Conservation (phyloP, 2,113 vertebrate species). For the Oncorhynchus kisutch region DNA sequence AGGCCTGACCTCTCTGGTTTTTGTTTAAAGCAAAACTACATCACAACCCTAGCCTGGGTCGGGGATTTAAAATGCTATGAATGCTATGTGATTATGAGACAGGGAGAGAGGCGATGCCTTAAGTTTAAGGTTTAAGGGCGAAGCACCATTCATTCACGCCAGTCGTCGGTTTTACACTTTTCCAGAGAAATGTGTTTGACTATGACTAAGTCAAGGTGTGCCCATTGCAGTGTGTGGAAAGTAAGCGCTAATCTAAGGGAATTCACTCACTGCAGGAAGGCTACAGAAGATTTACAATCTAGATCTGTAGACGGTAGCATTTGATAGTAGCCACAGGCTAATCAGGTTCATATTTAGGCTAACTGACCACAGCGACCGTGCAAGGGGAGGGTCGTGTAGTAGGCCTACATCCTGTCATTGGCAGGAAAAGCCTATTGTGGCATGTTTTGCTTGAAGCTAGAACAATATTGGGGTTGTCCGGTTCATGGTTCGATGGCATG, state of each 20-base stretch:
- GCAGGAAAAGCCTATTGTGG: neutral
- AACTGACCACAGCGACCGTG: neutral
- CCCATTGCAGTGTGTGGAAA: conserved; percentile 2
- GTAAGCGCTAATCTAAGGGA: conserved; percentile 14
- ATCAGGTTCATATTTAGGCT: neutral
- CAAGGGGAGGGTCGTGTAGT: neutral
- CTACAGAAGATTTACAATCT: conserved; percentile 10
- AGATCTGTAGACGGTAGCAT: neutral
- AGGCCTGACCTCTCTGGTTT: neutral
- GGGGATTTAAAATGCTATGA: neutral
- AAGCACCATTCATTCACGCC: neutral
- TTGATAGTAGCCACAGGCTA: conserved; percentile 1
- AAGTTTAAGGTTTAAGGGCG: neutral
- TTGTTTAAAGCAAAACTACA: neutral
- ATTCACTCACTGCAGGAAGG: conserved; percentile 6
- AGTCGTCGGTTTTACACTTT: neutral
- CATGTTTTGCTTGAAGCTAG: neutral
- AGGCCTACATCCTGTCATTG: neutral
- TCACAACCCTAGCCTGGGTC: neutral
- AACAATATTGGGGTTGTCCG: neutral
- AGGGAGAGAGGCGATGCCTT: no score
- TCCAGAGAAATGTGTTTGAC: neutral
- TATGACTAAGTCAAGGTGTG: neutral
- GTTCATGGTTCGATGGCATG: neutral
- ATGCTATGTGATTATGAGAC: neutral